Percentiles rank a stretch among this genome's conserved stretches.
phyloP scores from a whole-genome alignment of 2,888 invertebrate species.

The Nycteola revayana region DNA sequence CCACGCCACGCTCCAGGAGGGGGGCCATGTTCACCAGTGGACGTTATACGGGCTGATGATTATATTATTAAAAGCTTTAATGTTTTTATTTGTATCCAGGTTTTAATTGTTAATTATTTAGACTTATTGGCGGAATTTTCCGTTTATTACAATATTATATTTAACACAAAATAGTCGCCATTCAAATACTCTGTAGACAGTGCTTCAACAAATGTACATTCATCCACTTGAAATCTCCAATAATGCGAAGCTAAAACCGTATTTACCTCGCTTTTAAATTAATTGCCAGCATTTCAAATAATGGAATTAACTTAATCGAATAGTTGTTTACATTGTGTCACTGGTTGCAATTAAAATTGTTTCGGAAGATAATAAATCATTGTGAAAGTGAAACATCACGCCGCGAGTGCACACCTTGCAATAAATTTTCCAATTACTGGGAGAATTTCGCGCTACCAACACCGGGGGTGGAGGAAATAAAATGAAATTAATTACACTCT shows the following conservation, averaged over 20 bases:
- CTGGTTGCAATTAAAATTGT: conserved; percentile 80
- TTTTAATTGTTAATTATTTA: too few relatives aligned
- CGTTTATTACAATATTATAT: too few relatives aligned
- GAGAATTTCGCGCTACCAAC: conserved; percentile 66
- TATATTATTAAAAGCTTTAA: too few relatives aligned
- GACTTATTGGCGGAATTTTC: too few relatives aligned
- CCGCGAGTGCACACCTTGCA: conserved; percentile 73
- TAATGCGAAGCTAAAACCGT: conserved; percentile 37
- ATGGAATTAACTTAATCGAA: conserved; percentile 81
- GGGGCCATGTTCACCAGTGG: too few relatives aligned
- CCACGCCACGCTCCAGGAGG: too few relatives aligned
- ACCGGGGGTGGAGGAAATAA: conserved; percentile 56
- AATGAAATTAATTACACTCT: conserved; percentile 67
- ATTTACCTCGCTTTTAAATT: conserved; percentile 65
- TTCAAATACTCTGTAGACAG: too few relatives aligned
- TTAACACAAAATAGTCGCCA: too few relatives aligned
- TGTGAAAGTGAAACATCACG: conserved; percentile 81
- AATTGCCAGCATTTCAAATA: conserved; percentile 65
- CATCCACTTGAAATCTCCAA: conserved; percentile 32
- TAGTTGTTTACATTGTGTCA: conserved; percentile 82
- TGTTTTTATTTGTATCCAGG: too few relatives aligned
- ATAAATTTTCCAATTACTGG: conserved; percentile 79
- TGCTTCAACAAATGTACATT: conserved; percentile 26
- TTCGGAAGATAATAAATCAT: conserved; percentile 78
- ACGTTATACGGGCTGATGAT: too few relatives aligned